These are phyloP conservation scores for Anguilla pacifica DNA, from an alignment of 2,797 vertebrate genomes.

Conservation along the genomic window DNA sequence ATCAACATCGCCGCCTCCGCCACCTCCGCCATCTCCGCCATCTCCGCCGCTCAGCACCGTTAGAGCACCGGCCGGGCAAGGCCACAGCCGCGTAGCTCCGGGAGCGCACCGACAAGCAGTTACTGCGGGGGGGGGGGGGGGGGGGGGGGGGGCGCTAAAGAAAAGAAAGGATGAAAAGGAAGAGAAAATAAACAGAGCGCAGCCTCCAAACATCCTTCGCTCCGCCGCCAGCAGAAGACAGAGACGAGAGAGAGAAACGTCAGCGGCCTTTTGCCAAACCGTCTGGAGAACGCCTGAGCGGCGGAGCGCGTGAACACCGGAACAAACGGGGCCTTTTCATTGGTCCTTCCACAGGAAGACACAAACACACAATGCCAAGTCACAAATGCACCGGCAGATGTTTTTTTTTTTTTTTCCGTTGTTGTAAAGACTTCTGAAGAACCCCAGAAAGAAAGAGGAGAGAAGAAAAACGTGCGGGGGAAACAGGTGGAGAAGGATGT, in stretches of 20 bases:
- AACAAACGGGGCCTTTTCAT: too few relatives aligned
- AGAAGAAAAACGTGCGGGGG: background rate
- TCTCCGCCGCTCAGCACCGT: constrained; percentile 18
- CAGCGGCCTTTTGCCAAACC: background rate
- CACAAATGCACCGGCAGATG: background rate
- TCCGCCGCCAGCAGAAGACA: background rate
- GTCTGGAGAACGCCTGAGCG: too few relatives aligned
- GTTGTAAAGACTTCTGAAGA: background rate
- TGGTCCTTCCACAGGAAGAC: too few relatives aligned
- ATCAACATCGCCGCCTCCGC: constrained; percentile 57
- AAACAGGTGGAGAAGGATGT: background rate
- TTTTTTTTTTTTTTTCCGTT: background rate
- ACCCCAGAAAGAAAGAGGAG: background rate
- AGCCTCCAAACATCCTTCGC: background rate
- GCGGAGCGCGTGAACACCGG: too few relatives aligned
- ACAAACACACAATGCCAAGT: too few relatives aligned
- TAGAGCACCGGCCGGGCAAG: background rate
- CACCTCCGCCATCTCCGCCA: constrained; percentile 46
- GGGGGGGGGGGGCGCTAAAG: too few relatives aligned
- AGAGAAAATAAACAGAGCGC: background rate
- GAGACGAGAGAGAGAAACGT: too few relatives aligned
- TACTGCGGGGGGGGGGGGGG: too few relatives aligned
- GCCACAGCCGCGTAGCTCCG: constrained; percentile 60
- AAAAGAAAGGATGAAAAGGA: background rate
- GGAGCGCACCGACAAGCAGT: constrained; percentile 10